Percentiles rank a stretch among this genome's conserved stretches.
These are phyloP conservation scores for Pterostichus madidus DNA, from an alignment of 2,888 invertebrate genomes.

Conservation along the genomic window DNA sequence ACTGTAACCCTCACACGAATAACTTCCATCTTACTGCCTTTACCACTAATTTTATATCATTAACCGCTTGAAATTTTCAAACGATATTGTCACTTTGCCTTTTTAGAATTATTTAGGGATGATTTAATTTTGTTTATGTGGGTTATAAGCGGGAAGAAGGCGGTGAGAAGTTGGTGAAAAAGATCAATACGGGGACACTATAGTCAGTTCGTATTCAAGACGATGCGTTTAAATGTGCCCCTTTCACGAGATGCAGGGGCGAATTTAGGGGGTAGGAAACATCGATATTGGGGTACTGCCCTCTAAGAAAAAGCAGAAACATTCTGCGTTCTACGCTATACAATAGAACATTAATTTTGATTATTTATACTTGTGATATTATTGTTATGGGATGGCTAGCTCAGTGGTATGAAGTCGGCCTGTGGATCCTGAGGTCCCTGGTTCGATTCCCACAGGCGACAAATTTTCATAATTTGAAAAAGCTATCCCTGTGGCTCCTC, in stretches of 20 bases:
- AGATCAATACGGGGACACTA: conserved; percentile 21
- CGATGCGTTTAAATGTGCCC: conserved; percentile 1
- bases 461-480: too few species aligned
- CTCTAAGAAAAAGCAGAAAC: too few species aligned
- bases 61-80: not conserved
- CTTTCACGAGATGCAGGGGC: conserved; percentile 8
- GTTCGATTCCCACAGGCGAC: too few species aligned
- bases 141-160: not conserved
- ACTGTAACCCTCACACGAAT: not conserved
- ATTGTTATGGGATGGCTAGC: too few species aligned
- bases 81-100: conserved; percentile 11
- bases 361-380: too few species aligned
- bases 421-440: too few species aligned
- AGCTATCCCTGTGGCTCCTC: too few species aligned
- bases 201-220: not conserved
- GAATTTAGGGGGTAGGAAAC: not conserved
- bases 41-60: conserved; percentile 1
- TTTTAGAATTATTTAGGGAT: conserved; percentile 13
- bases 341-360: too few species aligned
- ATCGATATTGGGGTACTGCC: too few species aligned
- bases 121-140: conserved; percentile 24
- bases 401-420: too few species aligned
- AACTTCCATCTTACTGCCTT: not conserved
- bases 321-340: too few species aligned
- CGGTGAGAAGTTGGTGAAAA: conserved; percentile 1